Percentiles rank a stretch among this genome's conserved stretches.
Evolutionary conservation across 2,113 vertebrate genomes (phyloP).

Genomic region (Gavialis gangeticus): DNA sequence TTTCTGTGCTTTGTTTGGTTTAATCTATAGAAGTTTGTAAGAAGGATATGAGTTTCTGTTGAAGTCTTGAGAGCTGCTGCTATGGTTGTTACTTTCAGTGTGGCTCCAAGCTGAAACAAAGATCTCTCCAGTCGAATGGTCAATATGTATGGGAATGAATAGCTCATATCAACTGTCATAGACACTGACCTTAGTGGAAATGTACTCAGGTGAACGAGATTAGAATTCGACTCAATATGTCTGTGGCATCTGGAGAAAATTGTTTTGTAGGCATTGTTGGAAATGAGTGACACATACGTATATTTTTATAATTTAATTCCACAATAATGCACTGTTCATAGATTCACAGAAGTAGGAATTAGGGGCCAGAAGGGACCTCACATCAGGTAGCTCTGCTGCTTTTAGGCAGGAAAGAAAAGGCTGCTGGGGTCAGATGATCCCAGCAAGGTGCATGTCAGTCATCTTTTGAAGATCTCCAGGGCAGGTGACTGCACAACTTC

Average conservation of each 20-base stretch:
- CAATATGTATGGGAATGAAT: background rate
- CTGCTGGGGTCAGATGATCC: too few species aligned
- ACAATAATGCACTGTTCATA: too few species aligned
- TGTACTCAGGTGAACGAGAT: background rate
- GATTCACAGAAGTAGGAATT: too few species aligned
- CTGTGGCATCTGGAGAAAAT: background rate
- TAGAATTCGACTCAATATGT: background rate
- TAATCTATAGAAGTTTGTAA: background rate
- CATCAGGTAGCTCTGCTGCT: too few species aligned
- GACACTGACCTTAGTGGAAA: background rate
- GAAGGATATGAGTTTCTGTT: background rate
- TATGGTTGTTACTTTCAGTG: background rate
- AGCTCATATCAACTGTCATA: background rate
- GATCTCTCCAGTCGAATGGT: background rate
- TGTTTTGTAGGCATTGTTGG: background rate
- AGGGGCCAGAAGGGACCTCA: too few species aligned
- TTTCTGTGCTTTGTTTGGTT: background rate
- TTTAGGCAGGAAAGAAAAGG: too few species aligned
- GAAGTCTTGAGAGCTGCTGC: background rate
- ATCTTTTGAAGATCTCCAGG: too few species aligned
- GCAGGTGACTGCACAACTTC: too few species aligned
- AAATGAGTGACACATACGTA: background rate
- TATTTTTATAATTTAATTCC: too few species aligned
- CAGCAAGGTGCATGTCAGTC: too few species aligned
- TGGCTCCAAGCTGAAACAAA: fast-evolving